Percentiles rank a stretch among this genome's conserved stretches.
Evolutionary conservation across 2,797 vertebrate genomes (phyloP).

Genomic region (Protosalanx chinensis): DNA sequence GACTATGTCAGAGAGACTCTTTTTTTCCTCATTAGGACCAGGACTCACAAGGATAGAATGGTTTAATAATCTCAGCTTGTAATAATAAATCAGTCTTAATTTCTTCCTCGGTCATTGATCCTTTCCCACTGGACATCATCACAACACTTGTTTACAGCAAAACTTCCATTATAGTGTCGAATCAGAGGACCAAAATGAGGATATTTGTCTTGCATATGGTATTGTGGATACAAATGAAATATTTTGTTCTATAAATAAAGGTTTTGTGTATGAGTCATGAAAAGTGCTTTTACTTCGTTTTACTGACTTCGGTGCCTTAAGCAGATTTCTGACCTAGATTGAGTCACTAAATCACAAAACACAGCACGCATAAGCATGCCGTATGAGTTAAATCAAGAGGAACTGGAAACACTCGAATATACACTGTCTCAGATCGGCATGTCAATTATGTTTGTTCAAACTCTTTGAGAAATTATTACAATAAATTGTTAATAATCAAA

Average conservation of each 20-base stretch:
- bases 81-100: no score
- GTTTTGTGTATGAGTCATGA: not conserved
- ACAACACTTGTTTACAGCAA: not conserved
- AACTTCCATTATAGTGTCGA: not conserved
- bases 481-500: constrained; percentile 9
- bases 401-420: not conserved
- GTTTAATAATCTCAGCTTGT: no score
- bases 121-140: no score
- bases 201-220: not conserved
- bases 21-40: no score
- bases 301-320: constrained; percentile 39
- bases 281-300: not conserved
- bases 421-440: not conserved
- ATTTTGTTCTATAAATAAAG: not conserved
- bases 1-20: no score
- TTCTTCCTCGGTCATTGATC: no score
- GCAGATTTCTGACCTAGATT: constrained; percentile 58
- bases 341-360: constrained; percentile 33
- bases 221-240: not conserved
- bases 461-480: not conserved
- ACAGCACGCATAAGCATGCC: constrained; percentile 11
- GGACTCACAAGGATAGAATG: no score
- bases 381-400: constrained; percentile 24
- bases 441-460: not conserved
- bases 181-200: not conserved